Evolutionary conservation across 2,888 invertebrate genomes (phyloP).

Genomic region (Chouioia cunea): DNA sequence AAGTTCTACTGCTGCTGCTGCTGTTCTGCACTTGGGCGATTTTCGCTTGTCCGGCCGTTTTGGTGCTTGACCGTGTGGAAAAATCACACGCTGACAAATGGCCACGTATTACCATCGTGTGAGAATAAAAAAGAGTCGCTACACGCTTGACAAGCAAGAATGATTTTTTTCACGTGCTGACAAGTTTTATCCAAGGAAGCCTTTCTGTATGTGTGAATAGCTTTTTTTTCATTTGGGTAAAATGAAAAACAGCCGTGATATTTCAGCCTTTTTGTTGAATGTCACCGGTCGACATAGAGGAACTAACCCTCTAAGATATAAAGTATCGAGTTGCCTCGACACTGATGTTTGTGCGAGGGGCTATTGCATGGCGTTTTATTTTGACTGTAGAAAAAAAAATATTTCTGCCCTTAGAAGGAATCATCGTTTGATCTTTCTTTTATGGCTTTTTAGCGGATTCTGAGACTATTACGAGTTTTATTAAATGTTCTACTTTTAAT

Average conservation of each 20-base stretch:
- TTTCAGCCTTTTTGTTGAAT: constrained; percentile 19
- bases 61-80: constrained; percentile 18
- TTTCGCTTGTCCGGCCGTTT: neutral
- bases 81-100: constrained; percentile 39
- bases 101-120: constrained; percentile 28
- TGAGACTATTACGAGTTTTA: neutral
- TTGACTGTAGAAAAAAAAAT: neutral
- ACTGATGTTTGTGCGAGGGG: constrained; percentile 5
- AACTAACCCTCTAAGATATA: neutral
- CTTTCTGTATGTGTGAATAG: neutral
- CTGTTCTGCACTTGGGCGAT: constrained; percentile 11
- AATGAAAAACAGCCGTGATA: constrained; percentile 31
- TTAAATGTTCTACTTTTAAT: neutral
- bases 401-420: neutral
- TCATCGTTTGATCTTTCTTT: neutral
- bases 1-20: constrained; percentile 23
- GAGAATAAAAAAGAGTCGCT: constrained; percentile 7
- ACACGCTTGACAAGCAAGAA: constrained; percentile 21
- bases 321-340: constrained; percentile 9
- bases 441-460: neutral
- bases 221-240: neutral
- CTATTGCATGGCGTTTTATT: no score
- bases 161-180: constrained; percentile 29
- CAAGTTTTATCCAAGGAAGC: constrained; percentile 18
- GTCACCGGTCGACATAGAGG: neutral